These are phyloP conservation scores for Dasysyrphus albostriatus DNA, from an alignment of 2,888 invertebrate genomes.

Conservation along the genomic window DNA sequence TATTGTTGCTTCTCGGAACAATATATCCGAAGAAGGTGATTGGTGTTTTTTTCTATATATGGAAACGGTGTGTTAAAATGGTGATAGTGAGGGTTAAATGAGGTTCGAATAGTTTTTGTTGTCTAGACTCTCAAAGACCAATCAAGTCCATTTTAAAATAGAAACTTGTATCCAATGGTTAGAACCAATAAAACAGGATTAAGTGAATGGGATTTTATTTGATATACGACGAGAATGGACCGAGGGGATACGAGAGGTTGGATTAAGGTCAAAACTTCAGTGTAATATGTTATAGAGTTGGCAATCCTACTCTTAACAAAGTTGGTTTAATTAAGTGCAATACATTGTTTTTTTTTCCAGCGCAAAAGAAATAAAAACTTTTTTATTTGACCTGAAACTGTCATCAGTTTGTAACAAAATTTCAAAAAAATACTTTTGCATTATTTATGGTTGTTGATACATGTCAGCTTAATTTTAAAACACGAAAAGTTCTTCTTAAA, in stretches of 20 bases:
- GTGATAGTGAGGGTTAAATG: conserved; percentile 29
- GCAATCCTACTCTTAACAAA: background rate
- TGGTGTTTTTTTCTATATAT: background rate
- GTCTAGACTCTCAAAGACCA: conserved; percentile 29
- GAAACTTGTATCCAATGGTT: conserved; percentile 7
- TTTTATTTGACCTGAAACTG: too few species aligned
- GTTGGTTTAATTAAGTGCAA: background rate
- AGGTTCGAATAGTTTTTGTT: conserved; percentile 27
- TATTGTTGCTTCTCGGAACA: background rate
- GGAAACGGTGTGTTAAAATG: background rate
- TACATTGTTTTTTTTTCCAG: background rate
- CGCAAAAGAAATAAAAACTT: too few species aligned
- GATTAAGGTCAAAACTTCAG: background rate
- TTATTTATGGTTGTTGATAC: too few species aligned
- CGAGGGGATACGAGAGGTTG: background rate
- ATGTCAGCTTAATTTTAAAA: too few species aligned
- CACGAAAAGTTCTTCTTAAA: too few species aligned
- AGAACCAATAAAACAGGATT: background rate
- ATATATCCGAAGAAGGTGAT: background rate
- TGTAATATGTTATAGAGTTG: background rate
- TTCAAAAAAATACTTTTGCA: too few species aligned
- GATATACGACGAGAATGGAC: background rate
- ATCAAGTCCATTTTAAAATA: conserved; percentile 24
- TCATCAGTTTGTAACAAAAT: too few species aligned
- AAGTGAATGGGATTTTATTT: background rate